Evolutionary conservation across 2,113 vertebrate genomes (phyloP).

Genomic region (Oncorhynchus clarkii): DNA sequence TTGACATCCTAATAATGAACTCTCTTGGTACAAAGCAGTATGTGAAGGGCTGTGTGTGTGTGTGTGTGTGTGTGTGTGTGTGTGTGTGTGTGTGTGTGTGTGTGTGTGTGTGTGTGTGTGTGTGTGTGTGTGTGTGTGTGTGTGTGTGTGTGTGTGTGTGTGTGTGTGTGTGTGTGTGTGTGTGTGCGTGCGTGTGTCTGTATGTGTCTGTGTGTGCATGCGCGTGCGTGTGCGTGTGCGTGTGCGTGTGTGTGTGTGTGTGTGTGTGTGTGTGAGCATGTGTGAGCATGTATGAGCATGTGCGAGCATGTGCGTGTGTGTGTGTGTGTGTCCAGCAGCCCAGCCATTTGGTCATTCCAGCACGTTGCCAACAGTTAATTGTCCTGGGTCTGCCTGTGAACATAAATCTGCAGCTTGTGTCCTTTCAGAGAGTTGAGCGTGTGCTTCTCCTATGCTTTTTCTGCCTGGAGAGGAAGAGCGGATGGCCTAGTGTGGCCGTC

Average conservation of each 20-base stretch:
- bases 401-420: too few relatives aligned
- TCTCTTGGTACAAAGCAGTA: too few relatives aligned
- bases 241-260: not conserved
- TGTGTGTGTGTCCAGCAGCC: too few relatives aligned
- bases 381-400: too few relatives aligned
- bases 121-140: too few relatives aligned
- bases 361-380: too few relatives aligned
- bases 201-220: not conserved
- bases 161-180: not conserved
- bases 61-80: constrained; percentile 2
- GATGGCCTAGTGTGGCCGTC: constrained; percentile 1
- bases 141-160: not conserved
- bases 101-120: not conserved
- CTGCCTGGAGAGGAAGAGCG: not conserved
- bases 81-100: constrained; percentile 3
- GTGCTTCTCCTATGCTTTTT: too few relatives aligned
- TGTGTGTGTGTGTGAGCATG: not conserved
- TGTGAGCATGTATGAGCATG: not conserved
- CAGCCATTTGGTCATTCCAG: too few relatives aligned
- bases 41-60: not conserved
- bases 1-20: too few relatives aligned
- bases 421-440: too few relatives aligned
- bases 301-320: too few relatives aligned
- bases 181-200: not conserved
- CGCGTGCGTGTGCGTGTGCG: accelerated